Evolutionary conservation across 2,113 vertebrate species (phyloP).

Genomic region (Paratilapia polleni): DNA sequence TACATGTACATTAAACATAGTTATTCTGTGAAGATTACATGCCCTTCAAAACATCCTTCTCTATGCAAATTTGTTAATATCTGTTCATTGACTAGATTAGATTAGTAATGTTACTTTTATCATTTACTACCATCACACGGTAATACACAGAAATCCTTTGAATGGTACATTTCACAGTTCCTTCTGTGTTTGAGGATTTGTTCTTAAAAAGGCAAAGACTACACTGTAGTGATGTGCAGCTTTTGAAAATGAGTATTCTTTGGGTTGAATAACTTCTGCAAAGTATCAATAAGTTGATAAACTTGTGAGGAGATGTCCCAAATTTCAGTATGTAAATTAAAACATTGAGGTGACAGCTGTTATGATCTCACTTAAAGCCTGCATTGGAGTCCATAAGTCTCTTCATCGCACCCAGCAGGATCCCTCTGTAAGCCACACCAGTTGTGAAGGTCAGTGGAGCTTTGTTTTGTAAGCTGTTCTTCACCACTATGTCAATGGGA

Average conservation of each 20-base stretch:
- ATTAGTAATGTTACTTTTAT: not conserved
- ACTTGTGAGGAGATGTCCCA: not conserved
- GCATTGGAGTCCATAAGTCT: conserved; percentile 5
- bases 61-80: too few relatives aligned
- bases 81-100: not conserved
- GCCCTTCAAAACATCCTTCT: not conserved
- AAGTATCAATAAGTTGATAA: not conserved
- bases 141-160: not conserved
- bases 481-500: conserved; percentile 40
- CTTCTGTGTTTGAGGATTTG: too few relatives aligned
- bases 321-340: not conserved
- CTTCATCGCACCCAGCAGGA: conserved; percentile 62
- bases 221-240: too few relatives aligned
- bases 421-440: conserved; percentile 22
- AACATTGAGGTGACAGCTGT: not conserved
- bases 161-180: not conserved
- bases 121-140: not conserved
- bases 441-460: conserved; percentile 18
- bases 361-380: conserved; percentile 49
- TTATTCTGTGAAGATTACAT: not conserved
- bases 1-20: not conserved
- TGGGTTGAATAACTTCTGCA: not conserved
- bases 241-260: too few relatives aligned
- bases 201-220: too few relatives aligned
- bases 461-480: not conserved